A percentile compares a stretch with the other conserved stretches of the same genome.
These are phyloP conservation scores for Paramisgurnus dabryanus DNA, from an alignment of 2,113 vertebrate species.

Conservation along the genomic window DNA sequence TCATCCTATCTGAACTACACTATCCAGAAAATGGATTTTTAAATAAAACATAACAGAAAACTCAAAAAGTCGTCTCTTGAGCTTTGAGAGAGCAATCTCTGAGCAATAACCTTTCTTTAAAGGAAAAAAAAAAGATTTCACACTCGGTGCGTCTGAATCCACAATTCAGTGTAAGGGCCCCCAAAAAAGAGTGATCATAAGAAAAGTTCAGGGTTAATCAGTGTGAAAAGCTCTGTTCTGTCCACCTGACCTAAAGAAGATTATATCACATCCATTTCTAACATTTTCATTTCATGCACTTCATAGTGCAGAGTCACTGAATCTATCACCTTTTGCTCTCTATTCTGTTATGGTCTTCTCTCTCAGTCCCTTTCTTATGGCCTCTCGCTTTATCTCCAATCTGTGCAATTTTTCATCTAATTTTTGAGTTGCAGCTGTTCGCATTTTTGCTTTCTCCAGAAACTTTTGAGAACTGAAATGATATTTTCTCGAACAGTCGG, in stretches of 20 bases:
- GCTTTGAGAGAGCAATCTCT: too few species aligned
- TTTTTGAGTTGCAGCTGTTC: neutral
- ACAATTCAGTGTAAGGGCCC: too few species aligned
- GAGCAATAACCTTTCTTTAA: too few species aligned
- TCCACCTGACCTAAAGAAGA: conserved; percentile 11
- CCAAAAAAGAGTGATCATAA: too few species aligned
- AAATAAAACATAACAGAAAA: too few species aligned
- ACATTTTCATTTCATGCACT: conserved; percentile 21
- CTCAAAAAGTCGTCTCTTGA: too few species aligned
- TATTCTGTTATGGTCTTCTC: conserved; percentile 42
- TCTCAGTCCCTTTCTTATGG: conserved; percentile 14
- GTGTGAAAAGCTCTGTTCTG: neutral
- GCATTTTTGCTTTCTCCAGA: conserved; percentile 5
- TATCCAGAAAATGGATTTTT: too few species aligned
- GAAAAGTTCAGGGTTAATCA: too few species aligned
- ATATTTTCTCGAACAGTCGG: conserved; percentile 5
- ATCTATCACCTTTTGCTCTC: neutral
- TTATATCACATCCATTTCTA: conserved; percentile 9
- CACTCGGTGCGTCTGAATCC: too few species aligned
- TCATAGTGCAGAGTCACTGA: neutral
- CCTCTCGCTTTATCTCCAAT: neutral
- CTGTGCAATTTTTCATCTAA: neutral
- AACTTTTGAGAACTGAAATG: conserved; percentile 1
- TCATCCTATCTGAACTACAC: too few species aligned
- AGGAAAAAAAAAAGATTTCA: too few species aligned